These are phyloP conservation scores for Pachyuromys duprasi DNA, from an alignment of 2,797 vertebrate species.

Conservation along the genomic window DNA sequence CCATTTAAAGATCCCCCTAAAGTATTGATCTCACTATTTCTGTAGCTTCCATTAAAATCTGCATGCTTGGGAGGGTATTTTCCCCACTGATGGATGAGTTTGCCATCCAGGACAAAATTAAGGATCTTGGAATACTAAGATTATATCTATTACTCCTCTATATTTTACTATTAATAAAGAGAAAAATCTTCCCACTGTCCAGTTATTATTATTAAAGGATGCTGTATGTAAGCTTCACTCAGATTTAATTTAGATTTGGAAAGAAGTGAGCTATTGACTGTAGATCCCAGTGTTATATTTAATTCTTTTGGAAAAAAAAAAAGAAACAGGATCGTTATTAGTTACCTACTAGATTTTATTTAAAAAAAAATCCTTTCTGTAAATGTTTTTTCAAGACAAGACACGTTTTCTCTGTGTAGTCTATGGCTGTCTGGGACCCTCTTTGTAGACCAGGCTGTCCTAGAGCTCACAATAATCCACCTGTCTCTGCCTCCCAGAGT, in stretches of 20 bases:
- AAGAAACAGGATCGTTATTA: neutral
- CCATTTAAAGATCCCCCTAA: conserved; percentile 5
- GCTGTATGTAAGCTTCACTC: neutral
- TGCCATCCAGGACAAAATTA: neutral
- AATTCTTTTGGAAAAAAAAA: conserved; percentile 16
- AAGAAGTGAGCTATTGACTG: neutral
- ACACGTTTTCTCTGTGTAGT: no score
- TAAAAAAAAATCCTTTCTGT: neutral
- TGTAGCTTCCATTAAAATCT: conserved; percentile 27
- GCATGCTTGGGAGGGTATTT: neutral
- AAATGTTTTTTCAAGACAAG: no score
- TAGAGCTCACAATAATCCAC: no score
- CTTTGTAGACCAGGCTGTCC: no score
- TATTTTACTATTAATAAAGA: neutral
- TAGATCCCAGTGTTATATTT: neutral
- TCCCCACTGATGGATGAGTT: neutral
- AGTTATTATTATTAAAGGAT: conserved; percentile 20
- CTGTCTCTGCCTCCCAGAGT: no score
- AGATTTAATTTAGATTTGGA: neutral
- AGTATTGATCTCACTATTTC: conserved; percentile 6
- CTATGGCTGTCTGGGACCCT: no score
- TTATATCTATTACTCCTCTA: neutral
- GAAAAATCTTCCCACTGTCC: neutral
- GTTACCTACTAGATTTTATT: neutral
- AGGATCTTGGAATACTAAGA: neutral